These are phyloP conservation scores for Taxidea taxus DNA, from an alignment of 2,113 vertebrate genomes.

Conservation along the genomic window DNA sequence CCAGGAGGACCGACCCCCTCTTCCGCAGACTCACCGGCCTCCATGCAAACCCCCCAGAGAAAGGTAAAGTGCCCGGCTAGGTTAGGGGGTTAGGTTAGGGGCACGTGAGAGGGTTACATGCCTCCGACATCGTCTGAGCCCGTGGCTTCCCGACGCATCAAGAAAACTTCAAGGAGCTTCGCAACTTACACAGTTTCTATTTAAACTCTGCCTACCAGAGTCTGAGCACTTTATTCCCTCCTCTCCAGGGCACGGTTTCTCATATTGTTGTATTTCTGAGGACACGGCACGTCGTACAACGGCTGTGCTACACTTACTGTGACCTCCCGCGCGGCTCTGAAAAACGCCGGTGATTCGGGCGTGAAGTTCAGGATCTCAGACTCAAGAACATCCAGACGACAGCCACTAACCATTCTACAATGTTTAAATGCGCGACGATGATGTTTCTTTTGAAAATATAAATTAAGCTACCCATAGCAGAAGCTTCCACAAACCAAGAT, in stretches of 20 bases:
- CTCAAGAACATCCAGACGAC: background rate
- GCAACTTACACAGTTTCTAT: too few relatives aligned
- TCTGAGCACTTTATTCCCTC: background rate
- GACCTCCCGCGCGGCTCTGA: background rate
- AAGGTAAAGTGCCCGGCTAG: accelerated
- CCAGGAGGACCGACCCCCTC: background rate
- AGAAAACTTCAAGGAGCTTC: background rate
- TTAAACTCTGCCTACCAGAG: background rate
- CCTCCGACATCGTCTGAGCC: background rate
- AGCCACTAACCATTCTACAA: background rate
- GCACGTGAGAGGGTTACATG: accelerated
- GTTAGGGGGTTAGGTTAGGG: accelerated
- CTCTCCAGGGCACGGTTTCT: background rate
- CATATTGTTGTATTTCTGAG: background rate
- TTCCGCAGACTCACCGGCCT: accelerated
- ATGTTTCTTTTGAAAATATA: background rate
- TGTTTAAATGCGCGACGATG: background rate
- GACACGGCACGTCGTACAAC: background rate
- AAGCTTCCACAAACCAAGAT: background rate
- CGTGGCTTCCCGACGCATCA: background rate
- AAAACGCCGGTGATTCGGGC: accelerated
- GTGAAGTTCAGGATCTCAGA: background rate
- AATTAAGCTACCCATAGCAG: background rate
- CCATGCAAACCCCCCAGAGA: accelerated
- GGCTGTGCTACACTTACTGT: accelerated